These are phyloP conservation scores for Andrena fulva DNA, from an alignment of 2,888 invertebrate genomes.

Conservation along the genomic window DNA sequence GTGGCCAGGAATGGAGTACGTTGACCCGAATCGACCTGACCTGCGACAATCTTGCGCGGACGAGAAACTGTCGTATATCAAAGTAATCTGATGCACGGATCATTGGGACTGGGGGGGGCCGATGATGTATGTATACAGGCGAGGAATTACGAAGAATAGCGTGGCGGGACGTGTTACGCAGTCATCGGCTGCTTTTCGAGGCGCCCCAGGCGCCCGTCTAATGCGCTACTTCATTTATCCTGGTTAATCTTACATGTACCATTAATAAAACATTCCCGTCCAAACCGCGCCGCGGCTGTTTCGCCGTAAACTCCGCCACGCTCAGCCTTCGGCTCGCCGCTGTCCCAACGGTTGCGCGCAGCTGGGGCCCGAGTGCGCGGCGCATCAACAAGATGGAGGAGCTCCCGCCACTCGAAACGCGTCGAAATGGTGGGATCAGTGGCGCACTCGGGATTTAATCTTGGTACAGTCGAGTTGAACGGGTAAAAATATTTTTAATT, in stretches of 20 bases:
- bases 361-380: too few species aligned
- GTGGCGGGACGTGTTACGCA: conserved; percentile 45
- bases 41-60: conserved; percentile 78
- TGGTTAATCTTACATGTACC: conserved; percentile 47
- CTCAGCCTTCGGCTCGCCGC: background rate
- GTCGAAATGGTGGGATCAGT: too few species aligned
- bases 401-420: too few species aligned
- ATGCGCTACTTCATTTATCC: conserved; percentile 45
- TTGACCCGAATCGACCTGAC: conserved; percentile 81
- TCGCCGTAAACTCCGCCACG: background rate
- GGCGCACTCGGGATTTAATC: too few species aligned
- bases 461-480: too few species aligned
- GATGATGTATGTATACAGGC: conserved; percentile 39
- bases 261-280: conserved; percentile 51
- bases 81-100: conserved; percentile 75
- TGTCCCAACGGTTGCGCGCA: too few species aligned
- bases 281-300: conserved; percentile 7
- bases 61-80: conserved; percentile 76
- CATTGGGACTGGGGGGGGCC: conserved; percentile 50
- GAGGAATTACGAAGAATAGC: conserved; percentile 3
- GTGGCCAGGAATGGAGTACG: conserved; percentile 68
- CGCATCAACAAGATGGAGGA: too few species aligned
- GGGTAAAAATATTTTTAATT: too few species aligned
- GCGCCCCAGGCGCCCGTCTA: conserved; percentile 8
- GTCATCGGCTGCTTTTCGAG: conserved; percentile 27